These are phyloP conservation scores for Chaenogobius annularis DNA, from an alignment of 2,113 vertebrate genomes.

Conservation along the genomic window DNA sequence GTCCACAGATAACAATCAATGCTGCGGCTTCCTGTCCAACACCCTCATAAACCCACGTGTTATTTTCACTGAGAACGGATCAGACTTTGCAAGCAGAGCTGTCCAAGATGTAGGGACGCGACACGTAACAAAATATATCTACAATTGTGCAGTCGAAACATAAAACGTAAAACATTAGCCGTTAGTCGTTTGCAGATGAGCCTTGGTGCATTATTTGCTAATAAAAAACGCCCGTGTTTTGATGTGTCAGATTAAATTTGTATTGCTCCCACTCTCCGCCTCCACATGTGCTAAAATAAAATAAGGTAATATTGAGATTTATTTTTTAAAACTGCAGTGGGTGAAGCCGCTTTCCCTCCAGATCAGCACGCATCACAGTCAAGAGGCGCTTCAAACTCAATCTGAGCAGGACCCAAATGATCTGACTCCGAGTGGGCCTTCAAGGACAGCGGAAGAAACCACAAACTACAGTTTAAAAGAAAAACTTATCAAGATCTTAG, in stretches of 20 bases:
- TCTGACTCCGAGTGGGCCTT: neutral
- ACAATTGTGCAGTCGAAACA: too few species aligned
- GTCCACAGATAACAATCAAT: neutral
- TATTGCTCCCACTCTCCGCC: constrained; percentile 4
- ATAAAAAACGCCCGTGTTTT: constrained; percentile 6
- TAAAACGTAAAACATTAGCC: too few species aligned
- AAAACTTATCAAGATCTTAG: neutral
- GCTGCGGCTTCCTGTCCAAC: neutral
- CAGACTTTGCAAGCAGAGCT: neutral
- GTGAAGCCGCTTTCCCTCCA: constrained; percentile 7
- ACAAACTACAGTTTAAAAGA: neutral
- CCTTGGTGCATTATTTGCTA: neutral
- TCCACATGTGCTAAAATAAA: neutral
- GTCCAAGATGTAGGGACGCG: neutral
- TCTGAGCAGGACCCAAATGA: neutral
- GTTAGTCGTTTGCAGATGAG: neutral
- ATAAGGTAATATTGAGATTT: constrained; percentile 3
- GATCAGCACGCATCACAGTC: neutral
- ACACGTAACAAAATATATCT: too few species aligned
- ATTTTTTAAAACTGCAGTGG: neutral
- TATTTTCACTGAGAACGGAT: neutral
- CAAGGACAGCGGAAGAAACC: neutral
- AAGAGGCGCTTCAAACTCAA: constrained; percentile 10
- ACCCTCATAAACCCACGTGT: neutral
- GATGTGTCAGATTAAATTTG: constrained; percentile 4